A percentile compares a stretch with the other conserved stretches of the same genome.
Conservation (phyloP, 2,113 vertebrate species). For the Micronycteris hirsuta region DNA sequence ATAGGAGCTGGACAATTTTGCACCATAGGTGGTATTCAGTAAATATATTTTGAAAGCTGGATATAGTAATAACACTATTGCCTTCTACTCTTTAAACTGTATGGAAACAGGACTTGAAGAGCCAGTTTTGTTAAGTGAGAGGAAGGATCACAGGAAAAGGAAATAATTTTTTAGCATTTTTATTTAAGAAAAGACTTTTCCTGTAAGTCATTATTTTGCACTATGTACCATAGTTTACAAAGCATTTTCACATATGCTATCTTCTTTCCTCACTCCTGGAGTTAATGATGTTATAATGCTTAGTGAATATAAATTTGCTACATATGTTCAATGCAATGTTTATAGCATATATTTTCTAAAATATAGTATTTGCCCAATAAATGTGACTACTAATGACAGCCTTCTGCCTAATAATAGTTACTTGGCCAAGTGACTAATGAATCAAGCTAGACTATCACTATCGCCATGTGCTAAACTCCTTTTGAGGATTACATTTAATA, state of each 20-base stretch:
- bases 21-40: background rate
- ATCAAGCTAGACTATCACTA: background rate
- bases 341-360: background rate
- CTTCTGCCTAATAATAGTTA: background rate
- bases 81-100: background rate
- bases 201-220: background rate
- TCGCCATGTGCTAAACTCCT: background rate
- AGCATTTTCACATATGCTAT: background rate
- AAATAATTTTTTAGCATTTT: background rate
- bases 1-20: background rate
- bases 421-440: background rate
- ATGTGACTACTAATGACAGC: background rate
- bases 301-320: background rate
- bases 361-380: background rate
- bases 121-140: background rate
- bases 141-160: background rate
- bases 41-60: background rate
- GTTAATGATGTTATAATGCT: background rate
- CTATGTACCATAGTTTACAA: background rate
- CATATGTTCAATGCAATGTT: background rate
- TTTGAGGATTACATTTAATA: background rate
- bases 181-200: background rate
- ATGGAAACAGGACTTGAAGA: background rate
- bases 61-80: background rate
- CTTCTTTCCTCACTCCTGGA: background rate